Percentiles rank a stretch among this genome's conserved stretches.
Conservation (phyloP, 2,113 vertebrate genomes). For the Calyptomena viridis region DNA sequence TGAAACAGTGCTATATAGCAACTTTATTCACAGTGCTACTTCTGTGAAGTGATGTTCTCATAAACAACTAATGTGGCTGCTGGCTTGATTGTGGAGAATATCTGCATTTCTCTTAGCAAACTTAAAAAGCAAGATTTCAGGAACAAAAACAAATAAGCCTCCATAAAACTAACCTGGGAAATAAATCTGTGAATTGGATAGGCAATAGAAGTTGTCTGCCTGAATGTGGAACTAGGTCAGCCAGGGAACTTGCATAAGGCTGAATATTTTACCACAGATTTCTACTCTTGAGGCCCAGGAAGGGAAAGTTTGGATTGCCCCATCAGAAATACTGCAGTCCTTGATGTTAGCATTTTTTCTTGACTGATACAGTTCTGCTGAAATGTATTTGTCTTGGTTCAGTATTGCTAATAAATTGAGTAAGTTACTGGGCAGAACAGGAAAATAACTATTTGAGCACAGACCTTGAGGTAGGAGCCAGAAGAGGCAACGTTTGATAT, state of each 20-base stretch:
- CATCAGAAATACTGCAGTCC: not conserved
- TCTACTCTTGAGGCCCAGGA: not conserved
- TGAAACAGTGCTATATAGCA: not conserved
- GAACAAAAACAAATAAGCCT: not conserved
- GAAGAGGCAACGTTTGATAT: rapidly evolving
- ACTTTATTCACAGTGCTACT: not conserved
- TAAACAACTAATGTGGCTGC: not conserved
- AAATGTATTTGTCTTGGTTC: not conserved
- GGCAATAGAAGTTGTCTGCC: not conserved
- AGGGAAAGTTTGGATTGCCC: not conserved
- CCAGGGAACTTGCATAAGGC: not conserved
- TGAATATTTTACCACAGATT: not conserved
- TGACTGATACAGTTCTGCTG: not conserved
- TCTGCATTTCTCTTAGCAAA: not conserved
- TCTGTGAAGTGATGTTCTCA: not conserved
- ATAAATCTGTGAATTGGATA: not conserved
- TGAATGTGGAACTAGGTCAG: not conserved
- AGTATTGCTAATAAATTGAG: not conserved
- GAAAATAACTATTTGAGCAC: not conserved
- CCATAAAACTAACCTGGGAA: not conserved
- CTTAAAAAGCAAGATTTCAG: not conserved
- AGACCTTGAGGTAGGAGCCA: not conserved
- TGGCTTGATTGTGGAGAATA: not conserved
- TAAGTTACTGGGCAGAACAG: not conserved
- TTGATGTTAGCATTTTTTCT: not conserved